Base-by-base conservation (phyloP, 2,797 vertebrate genomes). In the Sebastes variabilis region DNA sequence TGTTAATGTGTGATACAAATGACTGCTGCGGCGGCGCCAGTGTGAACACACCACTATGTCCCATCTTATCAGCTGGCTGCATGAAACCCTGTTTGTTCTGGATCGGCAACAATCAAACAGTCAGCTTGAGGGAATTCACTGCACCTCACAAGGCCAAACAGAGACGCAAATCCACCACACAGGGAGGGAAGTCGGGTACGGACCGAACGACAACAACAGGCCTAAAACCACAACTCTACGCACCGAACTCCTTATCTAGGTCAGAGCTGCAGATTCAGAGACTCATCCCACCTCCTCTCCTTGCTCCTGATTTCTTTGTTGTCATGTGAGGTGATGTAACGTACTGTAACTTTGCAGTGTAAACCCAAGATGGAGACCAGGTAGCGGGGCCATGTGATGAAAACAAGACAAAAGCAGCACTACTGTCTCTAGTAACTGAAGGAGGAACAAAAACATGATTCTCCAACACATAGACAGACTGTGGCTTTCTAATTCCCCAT, bases 51-150 rank as follows among this genome's bases (percentile, higher is more conserved):
- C 85, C 82, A 81, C 79, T 77, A 60, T 86, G 88, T 87, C 83
- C 79, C 87, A 30, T 87, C 92, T 94, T 94, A 95, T 94, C 93
- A 72, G 78, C 69, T 22, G 76, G 75, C 88, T 85, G 80, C 79
- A 90, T 87, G 85, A 90, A 88, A 87, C 74, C 29, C 71, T 94
- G 93, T 95, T 95, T 95, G 93, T 89, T 93, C 92, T 90, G 91
- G 91, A 95, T 91, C 93, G 77, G 78, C 81, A 87, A 87, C 80
- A 86, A 89, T 89, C 82, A 84, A 71, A 70, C 84, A 77, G 82
- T 84, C 80, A 77, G 79, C 86, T 61, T 67, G 62, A 77, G 85
- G 92, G 86, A 89, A 83, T 88, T 88, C 81, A 80, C 84, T 81
- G 75, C 83, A 49, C 82, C 82, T 85, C 80, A 76, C 77, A 85